Conservation (phyloP, 2,888 invertebrate species). For the Nudaria mundana region DNA sequence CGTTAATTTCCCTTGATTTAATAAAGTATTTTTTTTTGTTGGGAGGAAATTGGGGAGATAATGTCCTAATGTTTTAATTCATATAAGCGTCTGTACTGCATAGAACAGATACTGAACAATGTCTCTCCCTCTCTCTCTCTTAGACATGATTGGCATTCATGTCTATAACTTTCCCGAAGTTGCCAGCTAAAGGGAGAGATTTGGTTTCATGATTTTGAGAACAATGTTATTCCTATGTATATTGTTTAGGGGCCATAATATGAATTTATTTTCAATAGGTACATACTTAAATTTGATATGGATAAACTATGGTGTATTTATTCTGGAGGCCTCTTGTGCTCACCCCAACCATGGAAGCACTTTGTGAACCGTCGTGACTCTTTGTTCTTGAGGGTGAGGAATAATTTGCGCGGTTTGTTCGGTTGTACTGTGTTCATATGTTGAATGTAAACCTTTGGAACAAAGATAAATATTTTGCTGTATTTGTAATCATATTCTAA, state of each 20-base stretch:
- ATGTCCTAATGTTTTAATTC: too few species aligned
- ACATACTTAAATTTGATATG: constrained; percentile 8
- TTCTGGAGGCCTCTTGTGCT: constrained; percentile 90
- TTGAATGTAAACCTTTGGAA: constrained; percentile 95
- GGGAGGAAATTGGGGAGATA: too few species aligned
- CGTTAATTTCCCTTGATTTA: too few species aligned
- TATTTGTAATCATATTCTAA: too few species aligned
- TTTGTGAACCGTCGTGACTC: constrained; percentile 97
- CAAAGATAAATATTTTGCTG: not conserved
- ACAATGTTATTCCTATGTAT: not conserved
- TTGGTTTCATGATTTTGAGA: not conserved
- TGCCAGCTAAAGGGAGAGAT: too few species aligned
- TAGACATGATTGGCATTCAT: too few species aligned
- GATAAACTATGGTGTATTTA: constrained; percentile 56
- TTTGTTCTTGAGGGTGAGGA: constrained; percentile 96
- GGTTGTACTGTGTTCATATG: constrained; percentile 98
- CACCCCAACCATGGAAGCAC: constrained; percentile 99
- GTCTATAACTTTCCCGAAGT: too few species aligned
- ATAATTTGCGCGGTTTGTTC: constrained; percentile 93
- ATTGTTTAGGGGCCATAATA: not conserved
- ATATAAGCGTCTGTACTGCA: too few species aligned
- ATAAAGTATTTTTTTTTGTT: too few species aligned
- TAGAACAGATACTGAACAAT: too few species aligned
- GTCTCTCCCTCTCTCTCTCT: too few species aligned
- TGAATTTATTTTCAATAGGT: constrained; percentile 1